These are phyloP conservation scores for Melanotaenia maccullochi DNA, from an alignment of 2,797 vertebrate genomes.

Conservation along the genomic window DNA sequence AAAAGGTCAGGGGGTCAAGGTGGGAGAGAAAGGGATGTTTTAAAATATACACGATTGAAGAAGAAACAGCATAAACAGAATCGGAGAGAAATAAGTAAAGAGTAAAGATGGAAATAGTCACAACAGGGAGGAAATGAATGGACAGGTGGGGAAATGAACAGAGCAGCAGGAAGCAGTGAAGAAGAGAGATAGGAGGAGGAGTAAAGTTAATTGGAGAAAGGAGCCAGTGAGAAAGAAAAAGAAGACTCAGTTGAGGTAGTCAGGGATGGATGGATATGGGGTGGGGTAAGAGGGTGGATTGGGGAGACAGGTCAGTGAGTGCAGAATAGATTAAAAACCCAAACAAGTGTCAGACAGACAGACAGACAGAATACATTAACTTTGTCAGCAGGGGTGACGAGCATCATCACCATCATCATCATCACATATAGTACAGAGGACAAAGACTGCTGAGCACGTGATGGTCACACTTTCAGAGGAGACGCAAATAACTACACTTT, in stretches of 20 bases:
- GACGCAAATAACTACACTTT: not conserved
- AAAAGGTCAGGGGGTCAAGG: not conserved
- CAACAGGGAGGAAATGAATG: slow-evolving; percentile 18
- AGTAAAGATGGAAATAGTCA: slow-evolving; percentile 10
- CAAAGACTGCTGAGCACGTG: slow-evolving; percentile 16
- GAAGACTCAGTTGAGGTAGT: slow-evolving; percentile 48
- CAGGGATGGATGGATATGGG: slow-evolving; percentile 52
- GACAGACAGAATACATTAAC: slow-evolving; percentile 70
- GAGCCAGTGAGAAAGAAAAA: slow-evolving; percentile 28
- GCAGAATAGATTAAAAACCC: slow-evolving; percentile 48
- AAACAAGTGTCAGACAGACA: slow-evolving; percentile 65
- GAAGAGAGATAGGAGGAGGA: slow-evolving; percentile 53
- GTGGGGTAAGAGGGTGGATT: slow-evolving; percentile 4
- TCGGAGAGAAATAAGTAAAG: not conserved
- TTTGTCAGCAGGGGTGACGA: slow-evolving; percentile 14
- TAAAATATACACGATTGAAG: not conserved
- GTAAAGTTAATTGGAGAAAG: slow-evolving; percentile 56
- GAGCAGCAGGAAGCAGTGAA: slow-evolving; percentile 52
- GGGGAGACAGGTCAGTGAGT: slow-evolving; percentile 63
- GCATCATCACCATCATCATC: slow-evolving; percentile 22
- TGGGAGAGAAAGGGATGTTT: slow-evolving; percentile 3
- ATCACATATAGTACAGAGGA: slow-evolving; percentile 17
- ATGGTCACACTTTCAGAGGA: not conserved
- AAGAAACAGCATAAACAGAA: not conserved
- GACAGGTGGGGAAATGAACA: slow-evolving; percentile 70